Conservation (phyloP, 2,888 invertebrate genomes). For the Selenia dentaria region DNA sequence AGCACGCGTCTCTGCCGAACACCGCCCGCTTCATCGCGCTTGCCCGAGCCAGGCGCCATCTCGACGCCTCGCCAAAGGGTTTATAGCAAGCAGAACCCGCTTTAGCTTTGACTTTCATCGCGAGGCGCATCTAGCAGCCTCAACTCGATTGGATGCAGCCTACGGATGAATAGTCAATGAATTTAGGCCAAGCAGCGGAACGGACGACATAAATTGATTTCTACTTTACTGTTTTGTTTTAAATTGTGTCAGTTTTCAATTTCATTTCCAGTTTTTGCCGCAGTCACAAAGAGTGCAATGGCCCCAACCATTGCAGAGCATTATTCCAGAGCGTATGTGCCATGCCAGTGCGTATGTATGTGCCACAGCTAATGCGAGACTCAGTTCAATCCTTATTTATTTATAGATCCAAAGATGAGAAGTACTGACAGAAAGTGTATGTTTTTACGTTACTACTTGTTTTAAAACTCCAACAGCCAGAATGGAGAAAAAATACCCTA, state of each 20-base stretch:
- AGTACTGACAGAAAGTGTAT: too few species aligned
- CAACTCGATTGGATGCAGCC: slow-evolving; percentile 62
- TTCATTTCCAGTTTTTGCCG: slow-evolving; percentile 3
- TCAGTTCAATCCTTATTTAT: too few species aligned
- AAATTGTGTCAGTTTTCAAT: slow-evolving; percentile 17
- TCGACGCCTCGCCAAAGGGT: slow-evolving; percentile 65
- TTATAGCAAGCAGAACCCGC: slow-evolving; percentile 69
- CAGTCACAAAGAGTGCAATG: too few species aligned
- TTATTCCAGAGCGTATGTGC: too few species aligned
- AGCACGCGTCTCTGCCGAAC: slow-evolving; percentile 32
- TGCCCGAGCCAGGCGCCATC: slow-evolving; percentile 29
- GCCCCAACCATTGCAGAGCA: too few species aligned
- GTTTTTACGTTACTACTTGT: too few species aligned
- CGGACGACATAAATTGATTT: slow-evolving; percentile 43
- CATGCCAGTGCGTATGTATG: too few species aligned
- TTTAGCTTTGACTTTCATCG: slow-evolving; percentile 72
- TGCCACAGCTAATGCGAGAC: too few species aligned
- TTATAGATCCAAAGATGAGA: too few species aligned
- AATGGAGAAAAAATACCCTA: too few species aligned
- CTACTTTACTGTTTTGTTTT: slow-evolving; percentile 19
- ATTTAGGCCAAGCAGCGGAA: slow-evolving; percentile 58
- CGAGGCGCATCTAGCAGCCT: slow-evolving; percentile 54
- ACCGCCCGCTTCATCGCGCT: not conserved
- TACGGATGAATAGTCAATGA: slow-evolving; percentile 70
- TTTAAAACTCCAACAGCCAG: too few species aligned